Evolutionary conservation across 2,888 invertebrate genomes (phyloP), one percentile per base, ranked within the genome.

Genomic region (Uropetala carovei): DNA sequence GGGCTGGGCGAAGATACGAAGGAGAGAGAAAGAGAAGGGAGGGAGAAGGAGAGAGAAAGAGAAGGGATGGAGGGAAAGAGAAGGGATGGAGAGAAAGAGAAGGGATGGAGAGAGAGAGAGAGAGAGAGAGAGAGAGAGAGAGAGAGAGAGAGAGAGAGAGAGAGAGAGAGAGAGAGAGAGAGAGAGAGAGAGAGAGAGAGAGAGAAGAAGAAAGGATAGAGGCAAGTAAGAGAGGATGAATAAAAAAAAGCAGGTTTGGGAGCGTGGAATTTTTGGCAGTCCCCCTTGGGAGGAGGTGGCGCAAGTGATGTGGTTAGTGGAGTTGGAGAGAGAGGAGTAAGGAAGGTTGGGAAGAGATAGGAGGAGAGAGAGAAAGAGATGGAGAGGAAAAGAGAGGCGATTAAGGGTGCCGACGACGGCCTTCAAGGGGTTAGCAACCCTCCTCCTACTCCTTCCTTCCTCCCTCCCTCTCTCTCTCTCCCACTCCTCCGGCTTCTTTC

Each of bases 331-430:
- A n/a, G n/a, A 83, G 56, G 43, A 64, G 89, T 18, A n/a, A 68
- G 89, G 64, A 89, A 30, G 86, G 56, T 56, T 3, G 83, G 22
- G n/a, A 43, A 5, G 43, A 43, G 56, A 57, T 18, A 4, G 4
- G 18, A 56, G 43, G 82, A 56, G n/a, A 16, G 82, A 82, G 82
- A 56, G 30, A 4, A 27, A 27, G 16, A 60, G 60, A 57, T 11
- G 58, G 85, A 58, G 58, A 59, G 14, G n/a, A n/a, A 7, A 59
- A 14, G 86, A 57, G 56, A 58, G 59, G 59, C 60, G 86, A 86
- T 86, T 86, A 43, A 89, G 89, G 43, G 89, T 59, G 64, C 89
- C 89, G 89, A 64, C 60, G 89, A 86, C 86, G 60, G 60, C 60
- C 60, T 60, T 30, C 16, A 89, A 64, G 64, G 64, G 89, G 89